Evolutionary conservation across 2,113 vertebrate genomes (phyloP).

Genomic region (Arenaria interpres): DNA sequence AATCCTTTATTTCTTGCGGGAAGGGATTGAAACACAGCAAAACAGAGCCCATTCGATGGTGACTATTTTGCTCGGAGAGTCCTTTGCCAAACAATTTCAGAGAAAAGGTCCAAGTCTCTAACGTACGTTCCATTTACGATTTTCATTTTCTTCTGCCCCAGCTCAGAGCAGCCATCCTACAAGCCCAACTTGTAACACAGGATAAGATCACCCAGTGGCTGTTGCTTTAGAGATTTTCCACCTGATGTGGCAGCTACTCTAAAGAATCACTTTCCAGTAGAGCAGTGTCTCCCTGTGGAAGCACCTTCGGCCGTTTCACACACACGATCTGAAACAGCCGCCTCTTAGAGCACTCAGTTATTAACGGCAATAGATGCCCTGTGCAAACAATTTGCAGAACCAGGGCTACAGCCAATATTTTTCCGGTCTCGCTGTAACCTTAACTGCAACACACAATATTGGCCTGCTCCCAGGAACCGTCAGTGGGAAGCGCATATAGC

Average conservation of each 20-base stretch:
- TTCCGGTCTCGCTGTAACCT: slow-evolving; percentile 35
- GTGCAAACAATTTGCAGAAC: slow-evolving; percentile 33
- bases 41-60: neutral
- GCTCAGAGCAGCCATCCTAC: neutral
- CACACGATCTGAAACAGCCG: accelerated
- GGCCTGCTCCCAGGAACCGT: slow-evolving; percentile 30
- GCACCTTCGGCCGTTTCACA: neutral
- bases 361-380: neutral
- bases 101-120: neutral
- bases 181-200: neutral
- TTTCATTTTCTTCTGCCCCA: neutral
- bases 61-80: neutral
- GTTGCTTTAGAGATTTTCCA: neutral
- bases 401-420: slow-evolving; percentile 22
- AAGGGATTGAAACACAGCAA: neutral
- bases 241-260: neutral
- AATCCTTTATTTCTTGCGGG: neutral
- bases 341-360: neutral
- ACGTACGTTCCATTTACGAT: neutral
- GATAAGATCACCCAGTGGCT: neutral
- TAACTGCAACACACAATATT: slow-evolving; percentile 40
- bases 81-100: neutral
- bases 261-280: neutral
- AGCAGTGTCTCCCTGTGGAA: neutral
- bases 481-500: slow-evolving; percentile 22